Evolutionary conservation across 2,797 vertebrate species (phyloP), one percentile per base, ranked within the genome.

Genomic region (Sebastes iracundus): DNA sequence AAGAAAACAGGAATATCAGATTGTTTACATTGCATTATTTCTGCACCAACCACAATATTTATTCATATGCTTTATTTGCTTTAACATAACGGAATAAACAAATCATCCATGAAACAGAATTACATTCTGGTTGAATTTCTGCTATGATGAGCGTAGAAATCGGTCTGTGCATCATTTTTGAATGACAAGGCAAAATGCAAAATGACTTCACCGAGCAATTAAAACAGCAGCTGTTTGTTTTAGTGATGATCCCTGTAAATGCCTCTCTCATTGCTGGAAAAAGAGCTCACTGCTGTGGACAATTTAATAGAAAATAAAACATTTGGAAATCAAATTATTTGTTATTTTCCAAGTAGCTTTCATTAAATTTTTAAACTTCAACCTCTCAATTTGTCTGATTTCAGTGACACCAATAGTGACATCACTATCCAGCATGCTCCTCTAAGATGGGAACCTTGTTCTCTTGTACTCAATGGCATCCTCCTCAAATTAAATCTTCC

Each of bases 401-500:
- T 28, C 56, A 27, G 20, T 52, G 16, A 46, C 35, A 52, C 32
- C 28, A 78, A 71, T 35, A 52, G 53, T 13, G 11, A 35, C 14
- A 30, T 53, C 33, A 22, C 53, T 70, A 8, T 49, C 9, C 18
- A 72, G 25, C 18, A 8, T 33, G 52, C 53, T 16, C 55, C 38
- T 23, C 68, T 38, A 38, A 52, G 46, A 73, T 11, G 25, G 60
- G 61, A 60, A 56, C 56, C 30, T 33, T 62, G 28, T 32, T 58
- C 65, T 7, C 7, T 61, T 75, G 46, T 58, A 13, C 49, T 75
- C 9, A 28, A n/a, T 13, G 7, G 64, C 60, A 67, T n/a, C n/a
- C 16, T 59, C 30, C 33, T 61, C 38, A 61, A 69, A 72, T 82
- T 42, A 62, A 83, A 77, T 74, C 60, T 22, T 28, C 38, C 61